Base-by-base conservation (phyloP, 2,888 invertebrate species). In the Allolobophora icterica region DNA sequence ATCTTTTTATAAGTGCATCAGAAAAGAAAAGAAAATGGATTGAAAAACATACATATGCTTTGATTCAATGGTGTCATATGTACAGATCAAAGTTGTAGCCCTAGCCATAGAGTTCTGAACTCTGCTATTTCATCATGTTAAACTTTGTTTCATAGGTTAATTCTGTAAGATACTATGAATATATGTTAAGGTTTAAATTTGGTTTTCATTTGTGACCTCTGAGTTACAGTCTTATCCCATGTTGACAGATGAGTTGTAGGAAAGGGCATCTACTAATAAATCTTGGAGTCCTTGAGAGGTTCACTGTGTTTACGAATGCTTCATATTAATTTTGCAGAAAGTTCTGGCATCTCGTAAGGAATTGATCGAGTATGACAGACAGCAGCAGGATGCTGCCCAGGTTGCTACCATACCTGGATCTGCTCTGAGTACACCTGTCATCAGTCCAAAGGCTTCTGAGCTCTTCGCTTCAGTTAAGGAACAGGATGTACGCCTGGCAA, bases 261-360 rank as follows among this genome's bases (percentile, higher is more conserved):
- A 71, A 71, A 71, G 13, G n/a, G 13, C 71, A n/a, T 71, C 71
- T 71, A 5, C 45, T 19, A 13, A n/a, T 71, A n/a, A n/a, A 71
- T n/a, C 71, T 71, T 71, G 71, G 11, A 71, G 17, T 71, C 71
- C 11, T 71, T 71, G n/a, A 71, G 71, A 71, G 2, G 71, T n/a
- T 71, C 71, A 71, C n/a, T 71, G 71, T 71, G 71, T 71, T 71
- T 30, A 71, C 8, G n/a, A 71, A 30, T 21, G 58, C 34, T 38
- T 42, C 21, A 30, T 71, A 24, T 45, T 87, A 35, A 35, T 33
- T 15, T 91, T 45, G 30, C 89, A 98, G 96, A 97, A 98, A 95
- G 98, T 99, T 38, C 96, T 98, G 93, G 98, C 99, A 0, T 98
- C 98, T 94, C 96, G 98, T 40, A 97, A 97, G 94, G 98, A 99